Percentiles rank a stretch among this genome's conserved stretches.
phyloP scores from a whole-genome alignment of 2,113 vertebrate genomes.

The Hyperopisus bebe region DNA sequence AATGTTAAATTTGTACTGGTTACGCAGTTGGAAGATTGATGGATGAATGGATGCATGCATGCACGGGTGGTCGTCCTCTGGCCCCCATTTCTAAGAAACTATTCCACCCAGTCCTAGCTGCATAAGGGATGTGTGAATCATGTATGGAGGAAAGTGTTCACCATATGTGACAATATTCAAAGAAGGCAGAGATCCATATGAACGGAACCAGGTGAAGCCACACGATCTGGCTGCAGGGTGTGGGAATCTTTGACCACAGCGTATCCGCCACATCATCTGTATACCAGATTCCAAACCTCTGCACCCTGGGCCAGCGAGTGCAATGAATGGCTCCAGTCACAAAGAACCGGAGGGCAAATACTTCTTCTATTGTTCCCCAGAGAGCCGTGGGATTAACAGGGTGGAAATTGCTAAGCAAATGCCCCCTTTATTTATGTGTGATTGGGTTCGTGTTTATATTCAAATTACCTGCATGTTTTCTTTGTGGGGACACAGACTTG shows the following conservation, averaged over 20 bases:
- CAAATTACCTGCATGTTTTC: background rate
- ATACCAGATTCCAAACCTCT: constrained; percentile 55
- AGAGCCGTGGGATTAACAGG: constrained; percentile 50
- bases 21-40: background rate
- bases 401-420: constrained; percentile 52
- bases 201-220: constrained; percentile 5
- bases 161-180: background rate
- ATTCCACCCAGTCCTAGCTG: too few species aligned
- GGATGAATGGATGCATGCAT: background rate
- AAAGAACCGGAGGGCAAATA: constrained; percentile 47
- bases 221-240: constrained; percentile 23
- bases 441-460: constrained; percentile 13
- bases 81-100: background rate
- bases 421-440: constrained; percentile 32
- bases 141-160: background rate
- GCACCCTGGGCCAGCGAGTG: constrained; percentile 49
- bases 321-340: constrained; percentile 50
- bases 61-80: background rate
- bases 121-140: background rate
- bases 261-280: constrained; percentile 49
- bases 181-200: background rate
- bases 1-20: background rate
- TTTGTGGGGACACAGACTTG: background rate
- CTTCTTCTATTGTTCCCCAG: constrained; percentile 54
- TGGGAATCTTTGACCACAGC: constrained; percentile 30